Percentiles rank a stretch among this genome's conserved stretches.
These are phyloP conservation scores for Deilephila porcellus DNA, from an alignment of 2,888 invertebrate species.

Conservation along the genomic window DNA sequence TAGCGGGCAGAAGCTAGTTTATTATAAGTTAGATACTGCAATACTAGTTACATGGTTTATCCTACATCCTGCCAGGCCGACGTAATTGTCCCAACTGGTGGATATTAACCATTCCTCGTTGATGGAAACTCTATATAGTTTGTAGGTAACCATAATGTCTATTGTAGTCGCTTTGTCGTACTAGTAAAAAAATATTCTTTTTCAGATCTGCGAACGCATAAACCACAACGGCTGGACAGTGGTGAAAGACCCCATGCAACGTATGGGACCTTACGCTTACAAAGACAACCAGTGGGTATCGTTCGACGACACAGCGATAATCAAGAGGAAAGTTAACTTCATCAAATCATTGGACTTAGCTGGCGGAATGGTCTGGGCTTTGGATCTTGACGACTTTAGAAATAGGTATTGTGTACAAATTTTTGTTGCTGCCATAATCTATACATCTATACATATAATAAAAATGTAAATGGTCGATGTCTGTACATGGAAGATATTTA, in stretches of 20 bases:
- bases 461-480: no score
- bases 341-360: constrained; percentile 91
- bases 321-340: constrained; percentile 91
- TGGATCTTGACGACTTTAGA: constrained; percentile 94
- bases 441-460: no score
- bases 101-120: no score
- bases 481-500: no score
- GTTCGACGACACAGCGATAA: constrained; percentile 92
- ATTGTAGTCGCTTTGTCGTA: neutral
- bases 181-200: neutral
- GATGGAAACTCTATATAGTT: no score
- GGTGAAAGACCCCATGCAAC: constrained; percentile 89
- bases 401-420: constrained; percentile 73
- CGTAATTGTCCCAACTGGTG: no score
- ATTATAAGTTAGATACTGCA: no score
- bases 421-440: no score
- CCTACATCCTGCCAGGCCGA: no score
- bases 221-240: constrained; percentile 91
- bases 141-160: no score
- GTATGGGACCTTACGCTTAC: constrained; percentile 95
- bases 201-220: constrained; percentile 92
- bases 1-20: no score
- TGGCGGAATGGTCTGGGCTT: constrained; percentile 96
- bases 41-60: no score
- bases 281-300: constrained; percentile 96